These are phyloP conservation scores for Pseudopipra pipra DNA, from an alignment of 2,113 vertebrate species.

Conservation along the genomic window DNA sequence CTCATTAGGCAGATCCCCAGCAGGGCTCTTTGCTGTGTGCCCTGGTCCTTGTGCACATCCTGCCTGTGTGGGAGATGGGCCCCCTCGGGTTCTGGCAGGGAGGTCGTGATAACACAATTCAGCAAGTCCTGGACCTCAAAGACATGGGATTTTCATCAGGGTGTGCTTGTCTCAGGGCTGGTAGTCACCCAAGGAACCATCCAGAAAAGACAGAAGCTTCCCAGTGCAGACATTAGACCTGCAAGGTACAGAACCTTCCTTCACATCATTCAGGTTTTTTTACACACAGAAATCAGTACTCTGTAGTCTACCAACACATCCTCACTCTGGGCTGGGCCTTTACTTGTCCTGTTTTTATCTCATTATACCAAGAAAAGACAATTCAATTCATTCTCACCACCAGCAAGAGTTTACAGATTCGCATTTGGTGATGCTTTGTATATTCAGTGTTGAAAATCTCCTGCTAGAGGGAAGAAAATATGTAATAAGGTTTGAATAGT, in stretches of 20 bases:
- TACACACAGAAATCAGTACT: not conserved
- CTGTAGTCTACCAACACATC: not conserved
- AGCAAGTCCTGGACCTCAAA: not conserved
- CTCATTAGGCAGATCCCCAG: not conserved
- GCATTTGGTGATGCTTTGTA: not conserved
- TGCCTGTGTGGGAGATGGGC: not conserved
- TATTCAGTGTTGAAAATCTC: not conserved
- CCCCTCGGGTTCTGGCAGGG: not conserved
- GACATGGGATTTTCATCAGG: accelerated
- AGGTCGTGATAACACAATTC: not conserved
- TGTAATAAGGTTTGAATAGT: not conserved
- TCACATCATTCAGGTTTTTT: not conserved
- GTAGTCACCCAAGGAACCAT: no score
- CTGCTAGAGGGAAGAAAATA: not conserved
- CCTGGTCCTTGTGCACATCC: not conserved
- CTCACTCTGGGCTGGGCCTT: not conserved
- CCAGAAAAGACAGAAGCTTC: not conserved
- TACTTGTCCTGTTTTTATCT: not conserved
- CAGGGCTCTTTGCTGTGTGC: not conserved
- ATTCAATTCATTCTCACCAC: not conserved
- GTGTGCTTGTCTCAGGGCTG: not conserved
- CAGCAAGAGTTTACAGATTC: not conserved
- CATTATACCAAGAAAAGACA: not conserved
- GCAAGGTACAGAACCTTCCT: not conserved
- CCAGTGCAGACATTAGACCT: not conserved